Evolutionary conservation across 1,140 invertebrate genomes (phyloP).

Genomic region (Drosophila nigromelanica): DNA sequence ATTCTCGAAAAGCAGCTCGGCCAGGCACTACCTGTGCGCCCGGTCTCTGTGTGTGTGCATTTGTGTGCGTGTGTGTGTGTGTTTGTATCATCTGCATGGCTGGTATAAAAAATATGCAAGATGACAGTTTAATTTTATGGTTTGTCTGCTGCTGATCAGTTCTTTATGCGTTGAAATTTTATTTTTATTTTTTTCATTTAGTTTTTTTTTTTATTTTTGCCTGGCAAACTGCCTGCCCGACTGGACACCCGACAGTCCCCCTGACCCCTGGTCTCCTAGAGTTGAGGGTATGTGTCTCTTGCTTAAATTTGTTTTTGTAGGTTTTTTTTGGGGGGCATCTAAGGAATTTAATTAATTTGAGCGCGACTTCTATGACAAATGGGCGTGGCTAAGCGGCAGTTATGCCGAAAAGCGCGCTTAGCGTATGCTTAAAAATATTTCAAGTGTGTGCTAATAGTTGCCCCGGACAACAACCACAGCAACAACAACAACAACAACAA

Average conservation of each 20-base stretch:
- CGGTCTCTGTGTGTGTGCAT: slow-evolving; percentile 4
- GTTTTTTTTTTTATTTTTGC: slow-evolving; percentile 16
- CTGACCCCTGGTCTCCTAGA: slow-evolving; percentile 10
- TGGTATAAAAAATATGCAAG: slow-evolving; percentile 83
- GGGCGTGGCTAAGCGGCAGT: slow-evolving; percentile 69
- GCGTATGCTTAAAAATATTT: slow-evolving; percentile 47
- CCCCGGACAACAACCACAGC: slow-evolving; percentile 17
- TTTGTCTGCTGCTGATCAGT: slow-evolving; percentile 84
- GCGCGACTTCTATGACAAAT: slow-evolving; percentile 75
- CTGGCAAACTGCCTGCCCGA: slow-evolving; percentile 6
- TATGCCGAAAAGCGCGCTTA: slow-evolving; percentile 63
- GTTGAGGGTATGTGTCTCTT: slow-evolving; percentile 55
- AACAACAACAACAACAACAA: slow-evolving; percentile 31
- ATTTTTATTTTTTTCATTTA: slow-evolving; percentile 40
- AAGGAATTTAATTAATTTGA: slow-evolving; percentile 80
- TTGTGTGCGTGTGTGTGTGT: slow-evolving; percentile 8
- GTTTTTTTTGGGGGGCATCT: slow-evolving; percentile 10
- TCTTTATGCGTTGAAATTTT: slow-evolving; percentile 81
- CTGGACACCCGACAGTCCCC: slow-evolving; percentile 5
- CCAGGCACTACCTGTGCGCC: slow-evolving; percentile 51
- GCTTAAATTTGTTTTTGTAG: slow-evolving; percentile 50
- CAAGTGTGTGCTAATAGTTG: slow-evolving; percentile 57
- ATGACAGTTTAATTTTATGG: slow-evolving; percentile 84
- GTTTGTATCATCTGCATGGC: slow-evolving; percentile 58
- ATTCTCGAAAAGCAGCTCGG: slow-evolving; percentile 58